Percentiles rank a stretch among this genome's conserved stretches.
Evolutionary conservation across 2,888 invertebrate species (phyloP).

Genomic region (Amphiduros pacificus): DNA sequence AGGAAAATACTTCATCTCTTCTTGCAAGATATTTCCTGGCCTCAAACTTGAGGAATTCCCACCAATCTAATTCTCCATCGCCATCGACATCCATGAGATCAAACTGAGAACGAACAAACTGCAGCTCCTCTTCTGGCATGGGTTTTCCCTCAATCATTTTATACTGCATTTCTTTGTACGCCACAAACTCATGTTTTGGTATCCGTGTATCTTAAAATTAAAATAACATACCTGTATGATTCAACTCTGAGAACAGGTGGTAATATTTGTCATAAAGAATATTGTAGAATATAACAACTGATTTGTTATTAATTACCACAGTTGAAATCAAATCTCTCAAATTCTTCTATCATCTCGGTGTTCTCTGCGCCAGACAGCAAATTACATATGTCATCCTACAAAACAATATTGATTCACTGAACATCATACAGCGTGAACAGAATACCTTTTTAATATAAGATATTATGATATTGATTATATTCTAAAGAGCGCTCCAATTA

Average conservation of each 20-base stretch:
- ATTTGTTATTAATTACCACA: no score
- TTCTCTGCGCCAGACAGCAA: neutral
- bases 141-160: neutral
- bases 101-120: slow-evolving; percentile 6
- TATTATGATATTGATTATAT: no score
- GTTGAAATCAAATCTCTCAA: slow-evolving; percentile 3
- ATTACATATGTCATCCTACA: slow-evolving; percentile 2
- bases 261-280: no score
- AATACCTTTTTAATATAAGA: no score
- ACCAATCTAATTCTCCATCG: slow-evolving; percentile 3
- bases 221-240: neutral
- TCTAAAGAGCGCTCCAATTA: no score
- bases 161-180: slow-evolving; percentile 3
- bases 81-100: neutral
- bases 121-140: slow-evolving; percentile 7
- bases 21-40: slow-evolving; percentile 1
- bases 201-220: slow-evolving; percentile 4
- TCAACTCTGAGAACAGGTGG: neutral
- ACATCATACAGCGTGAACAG: no score
- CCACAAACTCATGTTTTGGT: neutral
- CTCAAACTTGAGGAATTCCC: slow-evolving; percentile 8
- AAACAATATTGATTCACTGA: no score
- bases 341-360: slow-evolving; percentile 8
- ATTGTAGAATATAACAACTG: no score
- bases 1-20: neutral